These are phyloP conservation scores for Cheilosia scutellata DNA, from an alignment of 2,888 invertebrate species.

Conservation along the genomic window DNA sequence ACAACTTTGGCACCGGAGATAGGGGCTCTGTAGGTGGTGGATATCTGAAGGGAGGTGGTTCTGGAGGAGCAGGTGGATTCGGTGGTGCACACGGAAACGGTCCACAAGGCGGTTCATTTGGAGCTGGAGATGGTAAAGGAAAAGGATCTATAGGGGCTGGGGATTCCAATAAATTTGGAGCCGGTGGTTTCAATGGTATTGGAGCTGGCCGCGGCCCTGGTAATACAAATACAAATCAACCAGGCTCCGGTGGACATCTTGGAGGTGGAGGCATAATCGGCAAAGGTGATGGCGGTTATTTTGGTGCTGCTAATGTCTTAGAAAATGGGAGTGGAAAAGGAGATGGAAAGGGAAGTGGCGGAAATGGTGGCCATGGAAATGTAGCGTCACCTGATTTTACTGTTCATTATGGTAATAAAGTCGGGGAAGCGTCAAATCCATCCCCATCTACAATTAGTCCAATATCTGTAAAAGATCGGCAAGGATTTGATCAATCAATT, in stretches of 20 bases:
- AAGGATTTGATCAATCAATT: conserved; percentile 18
- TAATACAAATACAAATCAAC: background rate
- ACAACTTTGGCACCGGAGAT: background rate
- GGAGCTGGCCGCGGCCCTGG: no score
- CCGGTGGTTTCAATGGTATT: no score
- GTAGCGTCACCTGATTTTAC: conserved; percentile 1
- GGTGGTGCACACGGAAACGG: conserved; percentile 62
- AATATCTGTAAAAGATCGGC: conserved; percentile 9
- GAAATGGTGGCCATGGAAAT: background rate
- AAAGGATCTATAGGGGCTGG: no score
- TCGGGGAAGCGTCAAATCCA: conserved; percentile 61
- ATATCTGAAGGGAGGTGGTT: background rate
- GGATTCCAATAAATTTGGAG: no score
- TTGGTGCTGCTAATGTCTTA: conserved; percentile 6
- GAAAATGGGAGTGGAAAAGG: background rate
- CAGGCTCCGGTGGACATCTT: conserved; percentile 1
- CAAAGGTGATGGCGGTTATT: conserved; percentile 2
- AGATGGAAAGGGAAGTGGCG: background rate
- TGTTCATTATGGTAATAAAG: conserved; percentile 39
- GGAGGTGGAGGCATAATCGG: background rate
- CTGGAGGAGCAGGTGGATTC: conserved; percentile 45
- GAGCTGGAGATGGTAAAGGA: background rate
- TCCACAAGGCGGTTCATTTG: background rate
- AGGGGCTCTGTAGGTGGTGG: conserved; percentile 33
- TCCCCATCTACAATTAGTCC: conserved; percentile 60